phyloP scores from a whole-genome alignment of 2,888 invertebrate genomes.

The Drosophila hamatofila region DNA sequence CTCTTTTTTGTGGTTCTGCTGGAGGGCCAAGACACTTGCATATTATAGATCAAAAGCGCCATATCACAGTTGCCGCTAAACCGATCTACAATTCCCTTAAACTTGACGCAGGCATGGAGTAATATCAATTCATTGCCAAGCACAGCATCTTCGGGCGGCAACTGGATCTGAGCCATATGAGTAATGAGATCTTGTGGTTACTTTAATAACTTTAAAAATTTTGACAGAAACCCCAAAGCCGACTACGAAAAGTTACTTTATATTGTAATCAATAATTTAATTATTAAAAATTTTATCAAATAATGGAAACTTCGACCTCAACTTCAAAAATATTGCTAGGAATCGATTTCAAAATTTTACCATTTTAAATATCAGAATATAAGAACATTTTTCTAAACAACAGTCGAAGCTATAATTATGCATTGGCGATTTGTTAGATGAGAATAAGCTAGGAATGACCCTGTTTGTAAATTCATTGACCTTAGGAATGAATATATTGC shows the following conservation, averaged over 20 bases:
- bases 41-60: slow-evolving; percentile 30
- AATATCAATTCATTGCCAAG: slow-evolving; percentile 43
- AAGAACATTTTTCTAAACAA: too few relatives aligned
- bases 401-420: too few relatives aligned
- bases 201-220: slow-evolving; percentile 36
- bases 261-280: background rate
- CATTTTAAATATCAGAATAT: background rate
- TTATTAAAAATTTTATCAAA: background rate
- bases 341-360: background rate
- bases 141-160: slow-evolving; percentile 44
- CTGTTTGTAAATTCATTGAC: too few relatives aligned
- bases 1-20: slow-evolving; percentile 18
- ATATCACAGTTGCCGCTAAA: slow-evolving; percentile 26
- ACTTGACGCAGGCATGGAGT: slow-evolving; percentile 39
- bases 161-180: slow-evolving; percentile 44
- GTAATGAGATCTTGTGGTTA: background rate
- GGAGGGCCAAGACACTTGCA: slow-evolving; percentile 44
- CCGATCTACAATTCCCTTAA: slow-evolving; percentile 5
- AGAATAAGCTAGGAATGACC: too few relatives aligned
- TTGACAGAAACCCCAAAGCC: slow-evolving; percentile 45
- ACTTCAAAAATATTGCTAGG: too few relatives aligned
- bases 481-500: too few relatives aligned
- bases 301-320: background rate
- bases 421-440: too few relatives aligned
- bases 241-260: background rate